Base-by-base conservation (phyloP, 2,888 invertebrate species). In the Acrobasis repandana region DNA sequence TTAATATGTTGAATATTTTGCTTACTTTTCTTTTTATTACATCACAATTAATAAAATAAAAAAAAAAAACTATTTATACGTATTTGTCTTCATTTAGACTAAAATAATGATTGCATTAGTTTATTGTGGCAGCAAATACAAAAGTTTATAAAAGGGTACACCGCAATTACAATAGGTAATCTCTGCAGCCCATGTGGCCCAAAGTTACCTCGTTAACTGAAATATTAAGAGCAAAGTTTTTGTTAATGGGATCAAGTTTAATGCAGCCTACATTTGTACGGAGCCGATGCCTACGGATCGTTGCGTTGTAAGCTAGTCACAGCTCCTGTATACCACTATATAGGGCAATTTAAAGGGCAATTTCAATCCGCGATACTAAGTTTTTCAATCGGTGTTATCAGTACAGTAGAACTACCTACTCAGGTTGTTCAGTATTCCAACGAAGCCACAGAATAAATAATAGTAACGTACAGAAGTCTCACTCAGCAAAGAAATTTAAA, bases 181-280 rank as follows among this genome's bases (percentile, higher is more conserved):
- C 76, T 77, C 80, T 68, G 67, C 76, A 79, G 77, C 74, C 70
- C 74, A 69, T 69, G 75, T 73, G 76, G 70, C 70, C 70, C 65
- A 67, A 85, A 90, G 85, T 88, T 87, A 79, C 72, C 83, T 85
- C 88, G 78, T 89, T 88, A 85, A 72, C 73, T 78, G 70, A 77
- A 86, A 80, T 85, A 85, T 87, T 83, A 86, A 85, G 80, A 81
- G 84, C 66, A 85, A 89, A 88, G 87, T 88, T 89, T 83, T 81
- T 82, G 80, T 78, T 83, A 83, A 88, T 82, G 83, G 77, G 63
- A 69, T 67, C 65, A 83, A 84, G 78, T 82, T 83, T 77, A 83
- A 85, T 82, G 78, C 75, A 71, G 65, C 73, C 69, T 66, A 65
- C 70, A 70, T 75, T 76, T 73, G 67, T 69, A 73, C 49, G 67